Base-by-base conservation (phyloP, 2,888 invertebrate genomes). In the Pristionchus entomophagus region DNA sequence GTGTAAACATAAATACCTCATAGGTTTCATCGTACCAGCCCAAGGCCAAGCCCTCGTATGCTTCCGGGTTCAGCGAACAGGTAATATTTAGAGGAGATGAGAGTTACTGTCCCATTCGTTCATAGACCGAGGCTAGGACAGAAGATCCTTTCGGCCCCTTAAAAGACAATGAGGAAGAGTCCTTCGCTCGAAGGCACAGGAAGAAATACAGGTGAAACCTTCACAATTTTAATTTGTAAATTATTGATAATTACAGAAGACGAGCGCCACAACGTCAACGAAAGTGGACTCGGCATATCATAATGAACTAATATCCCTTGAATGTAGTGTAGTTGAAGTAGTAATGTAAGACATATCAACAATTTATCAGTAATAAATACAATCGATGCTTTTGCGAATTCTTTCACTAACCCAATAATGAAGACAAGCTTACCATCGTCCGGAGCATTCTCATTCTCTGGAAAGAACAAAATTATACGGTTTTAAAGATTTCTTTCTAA, bases 201-300 rank as follows among this genome's bases (percentile, higher is more conserved):
- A 73, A 32, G 17, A 73, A 73, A 12, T n/a, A 38, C 22, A 73
- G 73, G 73, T 73, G 26, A 65, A 14, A 35, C 12, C 10, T 26
- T 14, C 5, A 2, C 32, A 65, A 4, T 35, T 26, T 2, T 32
- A 35, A 35, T 14, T n/a, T n/a, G 10, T 22, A n/a, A 56, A 22
- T 56, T 56, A 5, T 22, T 22, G 56, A 8, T 56, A n/a, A 22
- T 45, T 73, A 3, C 73, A 73, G 73, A 45, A 73, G 73, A 45
- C 41, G 73, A 73, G 38, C 73, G 38, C 73, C 69, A 1, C 22
- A 69, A 32, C 69, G 38, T 10, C 8, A 35, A 38, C 35, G 45
- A 32, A 22, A 73, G 73, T 73, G 73, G 73, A 73, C 73, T 73
- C 73, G 73, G 6, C 73, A 73, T 17, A 73, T 73, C 41, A 73